Base-by-base conservation (phyloP, 1,140 invertebrate species). In the Nasonia vitripennis region DNA sequence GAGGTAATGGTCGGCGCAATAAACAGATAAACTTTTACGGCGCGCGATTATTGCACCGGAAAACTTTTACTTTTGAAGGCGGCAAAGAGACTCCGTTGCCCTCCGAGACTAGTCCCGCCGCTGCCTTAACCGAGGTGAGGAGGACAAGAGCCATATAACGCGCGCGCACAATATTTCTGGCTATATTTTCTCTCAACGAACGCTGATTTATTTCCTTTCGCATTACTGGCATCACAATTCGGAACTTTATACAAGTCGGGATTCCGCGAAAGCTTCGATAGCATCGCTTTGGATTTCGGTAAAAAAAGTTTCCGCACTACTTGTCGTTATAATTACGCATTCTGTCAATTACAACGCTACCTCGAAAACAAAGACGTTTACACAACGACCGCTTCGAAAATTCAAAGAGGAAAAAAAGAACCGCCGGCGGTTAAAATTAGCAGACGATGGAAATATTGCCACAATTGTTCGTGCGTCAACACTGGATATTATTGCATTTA, bases 21-120 rank as follows among this genome's bases (percentile, higher is more conserved):
- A 93, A 92, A 92, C 78, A 85, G 87, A 91, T 91, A 90, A 89
- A 91, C 78, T 88, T 91, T 90, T 92, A 91, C 81, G 89, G 85
- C 86, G 83, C 73, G 79, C 86, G 89, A 91, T 91, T 91, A 90
- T 89, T 89, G 87, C 86, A 87, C 82, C 87, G 87, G 84, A 85
- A 91, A 90, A 89, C 86, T 91, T 91, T 93, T 90, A 88, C 89
- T 88, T 90, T 87, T 77, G 41, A 81, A 82, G 78, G 27, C 31
- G 31, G 48, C 83, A 62, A 62, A n/a, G 51, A 55, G 55, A 62
- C 55, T 51, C 48, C 12, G 2, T 62, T 4, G 37, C 27, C 27
- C 68, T 27, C 68, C 68, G 27, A 71, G 41, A 45, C 9, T n/a
- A 12, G 23, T 70, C 2, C 27, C 23, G 10, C 27, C 23, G 23